Percentiles rank a stretch among this genome's conserved stretches.
These are phyloP conservation scores for Adrianichthys oophorus DNA, from an alignment of 2,797 vertebrate species.

Conservation along the genomic window DNA sequence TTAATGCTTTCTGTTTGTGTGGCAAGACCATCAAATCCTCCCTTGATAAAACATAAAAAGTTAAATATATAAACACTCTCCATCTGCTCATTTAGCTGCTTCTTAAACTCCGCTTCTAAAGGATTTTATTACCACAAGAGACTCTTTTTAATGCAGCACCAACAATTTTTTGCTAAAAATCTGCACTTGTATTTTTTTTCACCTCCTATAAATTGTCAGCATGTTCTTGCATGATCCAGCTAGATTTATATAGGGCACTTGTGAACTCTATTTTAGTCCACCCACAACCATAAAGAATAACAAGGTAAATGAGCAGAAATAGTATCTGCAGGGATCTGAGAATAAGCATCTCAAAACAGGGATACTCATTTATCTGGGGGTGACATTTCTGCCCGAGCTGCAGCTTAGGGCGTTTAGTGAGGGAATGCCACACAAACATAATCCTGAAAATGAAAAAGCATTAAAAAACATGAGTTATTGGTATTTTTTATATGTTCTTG, in stretches of 20 bases:
- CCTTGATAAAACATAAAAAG: constrained; percentile 27
- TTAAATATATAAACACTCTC: constrained; percentile 21
- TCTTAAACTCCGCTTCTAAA: constrained; percentile 39
- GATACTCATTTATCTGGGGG: constrained; percentile 21
- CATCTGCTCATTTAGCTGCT: constrained; percentile 49
- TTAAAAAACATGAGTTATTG: too few relatives aligned
- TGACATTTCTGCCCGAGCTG: constrained; percentile 13
- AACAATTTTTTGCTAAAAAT: constrained; percentile 23
- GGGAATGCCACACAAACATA: constrained; percentile 19
- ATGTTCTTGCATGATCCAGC: constrained; percentile 38
- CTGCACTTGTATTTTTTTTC: constrained; percentile 24
- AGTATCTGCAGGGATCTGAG: constrained; percentile 24
- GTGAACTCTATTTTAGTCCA: constrained; percentile 30
- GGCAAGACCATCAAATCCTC: constrained; percentile 42
- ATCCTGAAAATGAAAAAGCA: too few relatives aligned
- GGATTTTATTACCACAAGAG: constrained; percentile 34
- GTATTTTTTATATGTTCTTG: too few relatives aligned
- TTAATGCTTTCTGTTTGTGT: constrained; percentile 41
- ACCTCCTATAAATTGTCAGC: constrained; percentile 24
- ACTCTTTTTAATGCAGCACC: constrained; percentile 16
- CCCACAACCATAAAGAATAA: constrained; percentile 31
- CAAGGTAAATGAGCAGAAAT: constrained; percentile 35
- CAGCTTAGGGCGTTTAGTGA: constrained; percentile 6
- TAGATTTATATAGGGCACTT: constrained; percentile 43
- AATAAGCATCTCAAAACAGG: constrained; percentile 10